These are phyloP conservation scores for Ahaetulla prasina DNA, from an alignment of 2,113 vertebrate species.

Conservation along the genomic window DNA sequence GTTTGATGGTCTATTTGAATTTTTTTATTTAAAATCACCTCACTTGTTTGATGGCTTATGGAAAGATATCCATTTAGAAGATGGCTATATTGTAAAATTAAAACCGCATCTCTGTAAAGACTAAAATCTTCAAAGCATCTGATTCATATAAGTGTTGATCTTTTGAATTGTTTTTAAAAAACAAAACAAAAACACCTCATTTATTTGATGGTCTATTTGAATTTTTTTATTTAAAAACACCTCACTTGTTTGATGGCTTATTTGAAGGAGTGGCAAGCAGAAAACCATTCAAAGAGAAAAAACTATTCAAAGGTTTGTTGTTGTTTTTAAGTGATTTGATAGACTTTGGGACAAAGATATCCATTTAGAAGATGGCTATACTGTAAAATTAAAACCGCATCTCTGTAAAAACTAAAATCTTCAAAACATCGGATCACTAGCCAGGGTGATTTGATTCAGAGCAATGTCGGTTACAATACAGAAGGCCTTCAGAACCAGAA, in stretches of 20 bases:
- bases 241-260: conserved; percentile 21
- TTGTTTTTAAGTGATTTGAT: background rate
- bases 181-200: conserved; percentile 2
- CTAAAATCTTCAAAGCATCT: background rate
- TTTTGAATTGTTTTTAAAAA: too few species aligned
- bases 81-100: conserved; percentile 73
- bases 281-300: conserved; percentile 50
- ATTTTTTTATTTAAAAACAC: conserved; percentile 18
- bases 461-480: background rate
- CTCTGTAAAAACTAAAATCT: conserved; percentile 55
- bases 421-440: background rate
- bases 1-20: conserved; percentile 28
- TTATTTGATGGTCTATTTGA: conserved; percentile 28
- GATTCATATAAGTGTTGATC: too few species aligned
- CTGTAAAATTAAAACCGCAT: conserved; percentile 77
- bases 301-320: too few species aligned
- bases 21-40: conserved; percentile 22
- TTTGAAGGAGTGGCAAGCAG: background rate
- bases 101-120: conserved; percentile 72
- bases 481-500: background rate
- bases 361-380: conserved; percentile 72
- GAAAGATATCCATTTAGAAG: conserved; percentile 69
- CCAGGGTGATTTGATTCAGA: background rate
- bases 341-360: conserved; percentile 61
- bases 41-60: conserved; percentile 31